These are phyloP conservation scores for Plebejus argus DNA, from an alignment of 2,888 invertebrate species.

Conservation along the genomic window DNA sequence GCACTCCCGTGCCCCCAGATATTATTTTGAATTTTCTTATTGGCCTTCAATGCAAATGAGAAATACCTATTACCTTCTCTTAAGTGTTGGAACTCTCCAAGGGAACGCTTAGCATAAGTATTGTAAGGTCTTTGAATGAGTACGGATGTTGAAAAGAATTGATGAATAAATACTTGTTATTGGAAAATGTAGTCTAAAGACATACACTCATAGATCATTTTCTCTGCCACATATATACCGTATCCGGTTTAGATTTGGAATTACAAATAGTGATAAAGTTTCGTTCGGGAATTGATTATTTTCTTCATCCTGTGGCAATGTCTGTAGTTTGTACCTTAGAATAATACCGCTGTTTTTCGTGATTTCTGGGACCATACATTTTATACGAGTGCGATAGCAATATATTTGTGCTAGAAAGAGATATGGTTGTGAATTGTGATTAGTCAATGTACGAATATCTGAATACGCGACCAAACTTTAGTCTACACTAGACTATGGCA, in stretches of 20 bases:
- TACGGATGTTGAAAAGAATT: constrained; percentile 24
- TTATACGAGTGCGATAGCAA: too few relatives aligned
- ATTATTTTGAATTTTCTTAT: neutral
- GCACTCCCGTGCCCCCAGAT: too few relatives aligned
- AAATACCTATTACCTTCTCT: too few relatives aligned
- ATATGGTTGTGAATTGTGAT: too few relatives aligned
- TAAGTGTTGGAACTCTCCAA: neutral
- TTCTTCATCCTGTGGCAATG: too few relatives aligned
- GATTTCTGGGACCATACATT: too few relatives aligned
- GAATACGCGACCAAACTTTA: too few relatives aligned
- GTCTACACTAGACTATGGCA: too few relatives aligned
- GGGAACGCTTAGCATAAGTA: constrained; percentile 15
- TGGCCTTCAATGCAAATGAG: neutral
- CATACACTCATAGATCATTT: neutral
- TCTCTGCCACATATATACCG: neutral
- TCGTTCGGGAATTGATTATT: neutral
- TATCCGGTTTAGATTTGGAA: neutral
- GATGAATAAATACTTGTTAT: neutral
- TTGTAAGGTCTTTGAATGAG: constrained; percentile 8
- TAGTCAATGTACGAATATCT: too few relatives aligned
- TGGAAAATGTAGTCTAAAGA: neutral
- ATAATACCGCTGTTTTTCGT: too few relatives aligned
- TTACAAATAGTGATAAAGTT: constrained; percentile 13
- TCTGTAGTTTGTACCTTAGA: too few relatives aligned
- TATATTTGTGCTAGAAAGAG: too few relatives aligned